Percentiles rank a stretch among this genome's conserved stretches.
Conservation (phyloP, 1,140 invertebrate genomes). For the Psilanteris sp. region DNA sequence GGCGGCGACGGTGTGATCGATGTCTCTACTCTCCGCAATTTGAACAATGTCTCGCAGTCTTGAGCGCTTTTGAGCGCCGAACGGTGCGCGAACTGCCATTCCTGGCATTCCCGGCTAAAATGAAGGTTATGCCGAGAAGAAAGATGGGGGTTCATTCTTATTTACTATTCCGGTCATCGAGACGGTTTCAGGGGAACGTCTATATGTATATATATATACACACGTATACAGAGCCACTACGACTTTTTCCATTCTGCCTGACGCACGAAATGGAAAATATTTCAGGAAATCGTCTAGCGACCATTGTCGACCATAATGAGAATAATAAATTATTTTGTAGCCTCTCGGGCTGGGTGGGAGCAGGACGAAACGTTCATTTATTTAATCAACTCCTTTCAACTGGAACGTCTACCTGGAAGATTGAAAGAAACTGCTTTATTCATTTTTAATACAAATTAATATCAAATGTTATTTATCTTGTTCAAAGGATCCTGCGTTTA, state of each 20-base stretch:
- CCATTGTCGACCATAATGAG: conserved; percentile 56
- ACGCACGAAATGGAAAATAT: conserved; percentile 36
- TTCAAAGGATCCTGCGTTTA: conserved; percentile 2
- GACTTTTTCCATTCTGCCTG: conserved; percentile 34
- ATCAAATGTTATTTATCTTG: conserved; percentile 10
- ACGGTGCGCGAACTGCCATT: conserved; percentile 64
- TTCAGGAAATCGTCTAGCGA: conserved; percentile 31
- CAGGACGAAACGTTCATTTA: conserved; percentile 32
- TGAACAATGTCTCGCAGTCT: conserved; percentile 75
- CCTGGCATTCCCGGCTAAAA: conserved; percentile 68
- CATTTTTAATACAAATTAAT: conserved; percentile 13
- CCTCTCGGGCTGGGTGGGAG: conserved; percentile 3
- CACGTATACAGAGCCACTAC: conserved; percentile 1
- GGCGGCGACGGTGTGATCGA: conserved; percentile 69
- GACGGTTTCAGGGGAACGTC: conserved; percentile 21
- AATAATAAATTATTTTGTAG: conserved; percentile 61
- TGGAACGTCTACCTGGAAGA: conserved; percentile 7
- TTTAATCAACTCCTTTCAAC: conserved; percentile 45
- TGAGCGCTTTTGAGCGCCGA: conserved; percentile 51
- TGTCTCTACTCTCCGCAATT: conserved; percentile 77
- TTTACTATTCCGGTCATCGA: conserved; percentile 54
- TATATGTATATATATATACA: too few relatives aligned
- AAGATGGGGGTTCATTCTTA: conserved; percentile 62
- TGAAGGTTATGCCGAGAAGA: conserved; percentile 70
- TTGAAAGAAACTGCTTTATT: conserved; percentile 2